Base-by-base conservation (phyloP, 2,888 invertebrate species). In the Drosophila atroscutellata region DNA sequence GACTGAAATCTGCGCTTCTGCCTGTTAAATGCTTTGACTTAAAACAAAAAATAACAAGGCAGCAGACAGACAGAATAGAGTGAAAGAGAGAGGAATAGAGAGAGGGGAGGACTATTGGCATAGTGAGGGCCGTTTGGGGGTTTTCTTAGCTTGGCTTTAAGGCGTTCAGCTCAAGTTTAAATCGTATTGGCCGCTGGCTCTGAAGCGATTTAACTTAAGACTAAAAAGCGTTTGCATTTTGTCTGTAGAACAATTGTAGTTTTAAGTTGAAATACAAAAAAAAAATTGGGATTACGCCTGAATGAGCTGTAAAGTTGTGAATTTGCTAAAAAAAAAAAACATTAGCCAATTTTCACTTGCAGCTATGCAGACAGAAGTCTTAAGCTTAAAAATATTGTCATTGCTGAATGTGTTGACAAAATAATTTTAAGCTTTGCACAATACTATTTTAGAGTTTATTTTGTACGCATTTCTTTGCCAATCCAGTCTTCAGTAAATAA, bases 151-250 rank as follows among this genome's bases (percentile, higher is more conserved):
- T 18, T 47, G 32, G 30, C 15, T 37, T 45, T 49, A 18, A 54
- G 36, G 50, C 45, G 59, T 42, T 70, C 20, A 70, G 32, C 52
- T 49, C 30, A 39, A 54, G 42, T 45, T 65, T 39, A 39, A 60
- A 24, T 52, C 47, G 36, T 50, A 50, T 61, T 71, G 62, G 62
- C 68, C 66, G 26, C 39, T 26, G 66, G 84, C 70, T 55, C 59
- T 63, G 64, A 70, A 68, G 39, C 51, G 52, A 51, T 66, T 75
- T 85, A 85, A 85, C 74, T 69, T 72, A 80, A 73, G 57, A 72
- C 81, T 66, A 32, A 69, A 75, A 75, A 58, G 51, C 37, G 75
- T 86, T 74, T 50, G 51, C 49, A 54, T 63, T 39, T 63, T 39
- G 51, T 37, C n/a, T 8, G 5, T 11, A 26, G 11, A 26, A 5